phyloP scores from a whole-genome alignment of 2,888 invertebrate species.

The Phorcus lineatus region DNA sequence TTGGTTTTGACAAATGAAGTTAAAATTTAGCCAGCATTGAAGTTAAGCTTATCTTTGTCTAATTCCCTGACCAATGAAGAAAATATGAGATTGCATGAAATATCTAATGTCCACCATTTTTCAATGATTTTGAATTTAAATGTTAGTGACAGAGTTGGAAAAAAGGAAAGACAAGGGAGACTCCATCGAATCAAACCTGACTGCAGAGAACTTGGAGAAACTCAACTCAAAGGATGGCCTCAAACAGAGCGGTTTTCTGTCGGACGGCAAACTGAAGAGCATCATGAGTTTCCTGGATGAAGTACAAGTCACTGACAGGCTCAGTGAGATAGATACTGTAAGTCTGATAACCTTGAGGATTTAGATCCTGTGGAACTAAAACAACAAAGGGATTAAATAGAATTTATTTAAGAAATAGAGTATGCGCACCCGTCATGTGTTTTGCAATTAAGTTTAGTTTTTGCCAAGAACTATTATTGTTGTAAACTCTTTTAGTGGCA shows the following conservation, averaged over 20 bases:
- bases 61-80: too few relatives aligned
- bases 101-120: neutral
- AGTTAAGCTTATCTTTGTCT: too few relatives aligned
- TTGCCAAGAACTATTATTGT: too few relatives aligned
- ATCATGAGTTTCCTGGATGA: conserved; percentile 74
- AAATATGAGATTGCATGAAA: neutral
- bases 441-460: too few relatives aligned
- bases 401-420: too few relatives aligned
- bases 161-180: conserved; percentile 46
- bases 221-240: conserved; percentile 62
- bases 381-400: too few relatives aligned
- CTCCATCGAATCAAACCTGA: conserved; percentile 52
- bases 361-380: too few relatives aligned
- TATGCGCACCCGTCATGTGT: too few relatives aligned
- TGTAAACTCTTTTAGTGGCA: too few relatives aligned
- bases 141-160: conserved; percentile 65
- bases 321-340: conserved; percentile 72
- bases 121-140: neutral
- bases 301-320: conserved; percentile 70
- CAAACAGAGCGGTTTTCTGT: conserved; percentile 61
- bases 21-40: too few relatives aligned
- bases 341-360: neutral
- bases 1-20: too few relatives aligned
- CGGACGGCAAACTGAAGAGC: conserved; percentile 72
- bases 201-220: conserved; percentile 66